Evolutionary conservation across 2,888 invertebrate species (phyloP).

Genomic region (Plagiodera versicolora): DNA sequence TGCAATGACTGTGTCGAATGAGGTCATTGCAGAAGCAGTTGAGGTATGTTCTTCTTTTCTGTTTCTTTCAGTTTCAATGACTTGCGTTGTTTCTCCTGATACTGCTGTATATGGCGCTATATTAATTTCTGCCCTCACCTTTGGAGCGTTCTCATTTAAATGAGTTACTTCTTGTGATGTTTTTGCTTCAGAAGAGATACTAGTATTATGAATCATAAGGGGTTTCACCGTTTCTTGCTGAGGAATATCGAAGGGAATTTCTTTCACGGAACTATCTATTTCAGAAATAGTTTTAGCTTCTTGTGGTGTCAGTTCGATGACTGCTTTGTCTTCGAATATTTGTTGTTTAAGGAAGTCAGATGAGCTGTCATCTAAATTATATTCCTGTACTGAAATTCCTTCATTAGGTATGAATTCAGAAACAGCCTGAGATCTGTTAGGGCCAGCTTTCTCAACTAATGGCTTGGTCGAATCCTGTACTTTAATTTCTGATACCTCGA

Average conservation of each 20-base stretch:
- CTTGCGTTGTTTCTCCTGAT: constrained; percentile 44
- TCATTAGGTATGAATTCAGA: constrained; percentile 55
- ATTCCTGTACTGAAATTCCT: constrained; percentile 57
- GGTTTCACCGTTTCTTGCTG: constrained; percentile 25
- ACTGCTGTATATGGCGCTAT: constrained; percentile 54
- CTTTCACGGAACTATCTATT: constrained; percentile 63
- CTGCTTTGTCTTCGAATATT: constrained; percentile 37
- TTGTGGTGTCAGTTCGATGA: constrained; percentile 60
- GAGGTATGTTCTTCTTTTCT: constrained; percentile 39
- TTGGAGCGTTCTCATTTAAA: constrained; percentile 21
- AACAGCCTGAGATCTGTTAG: constrained; percentile 53
- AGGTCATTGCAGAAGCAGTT: constrained; percentile 43
- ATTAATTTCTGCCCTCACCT: constrained; percentile 41
- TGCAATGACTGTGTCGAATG: constrained; percentile 56
- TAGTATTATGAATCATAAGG: constrained; percentile 29
- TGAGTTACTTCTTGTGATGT: constrained; percentile 26
- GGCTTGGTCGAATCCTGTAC: constrained; percentile 57
- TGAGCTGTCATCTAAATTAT: constrained; percentile 46
- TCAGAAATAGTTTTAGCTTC: constrained; percentile 70
- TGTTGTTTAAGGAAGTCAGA: constrained; percentile 50
- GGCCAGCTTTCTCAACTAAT: constrained; percentile 54
- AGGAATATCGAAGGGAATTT: constrained; percentile 55
- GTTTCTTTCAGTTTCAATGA: constrained; percentile 56
- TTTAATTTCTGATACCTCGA: constrained; percentile 61
- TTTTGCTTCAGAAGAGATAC: constrained; percentile 32